Conservation (phyloP, 2,113 vertebrate species). For the Capreolus pygargus region DNA sequence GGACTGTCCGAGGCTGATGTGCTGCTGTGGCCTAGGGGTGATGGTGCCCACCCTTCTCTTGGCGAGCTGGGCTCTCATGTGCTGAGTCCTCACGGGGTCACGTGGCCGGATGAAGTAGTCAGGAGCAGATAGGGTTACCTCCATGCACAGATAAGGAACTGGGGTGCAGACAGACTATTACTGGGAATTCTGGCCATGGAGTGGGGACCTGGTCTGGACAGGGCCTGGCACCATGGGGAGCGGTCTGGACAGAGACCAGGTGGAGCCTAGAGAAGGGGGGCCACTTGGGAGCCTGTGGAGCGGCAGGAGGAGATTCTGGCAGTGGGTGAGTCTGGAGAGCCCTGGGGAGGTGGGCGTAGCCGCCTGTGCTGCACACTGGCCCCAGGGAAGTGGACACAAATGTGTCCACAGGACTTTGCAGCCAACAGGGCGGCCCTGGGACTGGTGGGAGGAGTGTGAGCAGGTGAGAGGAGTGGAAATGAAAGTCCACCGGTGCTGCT, state of each 20-base stretch:
- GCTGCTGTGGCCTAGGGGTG: background rate
- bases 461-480: background rate
- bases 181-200: background rate
- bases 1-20: accelerated
- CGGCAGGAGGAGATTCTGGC: background rate
- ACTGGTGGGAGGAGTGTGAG: background rate
- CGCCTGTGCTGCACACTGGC: background rate
- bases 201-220: background rate
- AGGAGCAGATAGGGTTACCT: background rate
- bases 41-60: background rate
- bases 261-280: background rate
- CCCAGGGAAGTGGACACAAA: background rate
- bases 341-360: background rate
- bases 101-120: background rate
- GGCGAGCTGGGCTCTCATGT: background rate
- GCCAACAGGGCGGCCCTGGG: background rate
- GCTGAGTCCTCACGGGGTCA: background rate
- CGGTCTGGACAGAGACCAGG: background rate
- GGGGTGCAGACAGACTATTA: background rate
- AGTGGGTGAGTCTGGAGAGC: background rate
- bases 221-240: background rate
- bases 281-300: background rate
- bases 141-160: background rate
- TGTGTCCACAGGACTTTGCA: background rate
- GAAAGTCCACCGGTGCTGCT: accelerated